Evolutionary conservation across 2,888 invertebrate genomes (phyloP).

Genomic region (Eurois occulta): DNA sequence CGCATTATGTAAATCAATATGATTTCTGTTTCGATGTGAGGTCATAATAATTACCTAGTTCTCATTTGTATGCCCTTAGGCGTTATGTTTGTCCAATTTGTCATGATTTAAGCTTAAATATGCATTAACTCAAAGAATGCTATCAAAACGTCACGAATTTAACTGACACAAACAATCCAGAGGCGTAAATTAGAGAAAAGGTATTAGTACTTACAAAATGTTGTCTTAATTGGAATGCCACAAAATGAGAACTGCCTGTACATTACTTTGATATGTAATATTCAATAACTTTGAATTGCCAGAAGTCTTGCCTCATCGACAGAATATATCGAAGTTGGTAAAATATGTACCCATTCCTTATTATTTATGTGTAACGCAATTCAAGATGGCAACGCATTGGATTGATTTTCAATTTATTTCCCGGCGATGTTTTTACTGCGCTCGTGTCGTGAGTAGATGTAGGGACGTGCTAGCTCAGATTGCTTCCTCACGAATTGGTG

Average conservation of each 20-base stretch:
- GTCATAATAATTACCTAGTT: conserved; percentile 5
- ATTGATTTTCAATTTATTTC: conserved; percentile 72
- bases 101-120: conserved; percentile 18
- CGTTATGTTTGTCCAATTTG: conserved; percentile 11
- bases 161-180: conserved; percentile 46
- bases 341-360: conserved; percentile 51
- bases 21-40: neutral
- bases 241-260: conserved; percentile 32
- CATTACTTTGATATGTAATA: conserved; percentile 49
- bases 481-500: conserved; percentile 63
- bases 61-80: neutral
- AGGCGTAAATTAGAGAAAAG: conserved; percentile 31
- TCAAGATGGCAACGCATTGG: conserved; percentile 60
- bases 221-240: conserved; percentile 44
- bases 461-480: conserved; percentile 64
- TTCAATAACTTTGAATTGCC: conserved; percentile 55
- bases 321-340: conserved; percentile 33
- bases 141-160: conserved; percentile 46
- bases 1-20: neutral
- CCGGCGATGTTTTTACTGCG: conserved; percentile 55
- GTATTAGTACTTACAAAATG: conserved; percentile 27
- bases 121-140: conserved; percentile 25
- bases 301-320: conserved; percentile 47
- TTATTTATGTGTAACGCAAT: conserved; percentile 59
- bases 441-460: conserved; percentile 51